Evolutionary conservation across 2,113 vertebrate species (phyloP).

Genomic region (Psephotus haematonotus): DNA sequence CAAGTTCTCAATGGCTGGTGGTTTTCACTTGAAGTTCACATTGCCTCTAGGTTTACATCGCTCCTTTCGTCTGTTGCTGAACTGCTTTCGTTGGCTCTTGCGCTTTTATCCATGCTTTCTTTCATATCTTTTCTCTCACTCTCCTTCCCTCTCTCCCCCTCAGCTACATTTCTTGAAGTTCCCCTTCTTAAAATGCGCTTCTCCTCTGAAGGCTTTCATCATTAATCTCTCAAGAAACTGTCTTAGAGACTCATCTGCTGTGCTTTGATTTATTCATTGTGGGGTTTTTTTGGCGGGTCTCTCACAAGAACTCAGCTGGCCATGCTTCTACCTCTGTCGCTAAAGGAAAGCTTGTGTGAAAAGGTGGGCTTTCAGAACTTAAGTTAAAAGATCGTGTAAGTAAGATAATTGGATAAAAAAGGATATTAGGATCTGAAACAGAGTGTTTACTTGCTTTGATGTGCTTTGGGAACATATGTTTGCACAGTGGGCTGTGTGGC

Average conservation of each 20-base stretch:
- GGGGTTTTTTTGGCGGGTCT: not conserved
- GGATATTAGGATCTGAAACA: slow-evolving; percentile 68
- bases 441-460: slow-evolving; percentile 74
- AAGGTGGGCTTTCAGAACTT: slow-evolving; percentile 62
- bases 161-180: slow-evolving; percentile 51
- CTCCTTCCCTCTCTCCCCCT: not conserved
- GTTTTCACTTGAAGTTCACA: not conserved
- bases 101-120: not conserved
- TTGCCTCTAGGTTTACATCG: not conserved
- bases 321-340: not conserved
- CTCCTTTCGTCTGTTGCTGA: not conserved
- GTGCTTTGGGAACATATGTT: slow-evolving; percentile 65
- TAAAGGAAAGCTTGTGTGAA: slow-evolving; percentile 51
- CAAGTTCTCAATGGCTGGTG: not conserved
- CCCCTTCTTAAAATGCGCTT: slow-evolving; percentile 34
- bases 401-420: slow-evolving; percentile 72
- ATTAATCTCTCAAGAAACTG: slow-evolving; percentile 54
- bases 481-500: slow-evolving; percentile 50
- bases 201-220: slow-evolving; percentile 57
- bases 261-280: slow-evolving; percentile 45
- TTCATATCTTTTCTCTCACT: not conserved
- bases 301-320: slow-evolving; percentile 42
- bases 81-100: not conserved
- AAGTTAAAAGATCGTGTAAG: slow-evolving; percentile 69
- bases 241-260: slow-evolving; percentile 35